Percentiles rank a stretch among this genome's conserved stretches.
These are phyloP conservation scores for Eumerus sabulonum DNA, from an alignment of 2,888 invertebrate genomes.

Conservation along the genomic window DNA sequence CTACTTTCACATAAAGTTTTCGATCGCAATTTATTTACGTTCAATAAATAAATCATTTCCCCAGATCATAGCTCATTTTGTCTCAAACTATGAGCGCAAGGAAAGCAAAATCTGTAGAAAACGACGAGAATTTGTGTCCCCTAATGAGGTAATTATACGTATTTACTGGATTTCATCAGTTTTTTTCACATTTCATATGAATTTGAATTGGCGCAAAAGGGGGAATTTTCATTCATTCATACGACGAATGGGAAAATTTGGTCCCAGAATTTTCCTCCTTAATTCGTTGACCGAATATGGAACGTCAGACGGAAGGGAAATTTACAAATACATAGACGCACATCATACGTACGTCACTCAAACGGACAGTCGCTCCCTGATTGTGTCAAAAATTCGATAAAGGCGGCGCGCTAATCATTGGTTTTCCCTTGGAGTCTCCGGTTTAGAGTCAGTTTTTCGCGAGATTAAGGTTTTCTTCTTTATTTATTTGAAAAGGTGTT, in stretches of 20 bases:
- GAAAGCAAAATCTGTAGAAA: conserved; percentile 73
- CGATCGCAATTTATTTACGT: conserved; percentile 27
- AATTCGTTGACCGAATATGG: neutral
- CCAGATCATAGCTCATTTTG: conserved; percentile 25
- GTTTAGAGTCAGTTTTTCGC: conserved; percentile 40
- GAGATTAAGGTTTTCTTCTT: conserved; percentile 26
- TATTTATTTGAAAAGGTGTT: conserved; percentile 1
- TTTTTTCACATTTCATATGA: neutral
- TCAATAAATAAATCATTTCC: conserved; percentile 7
- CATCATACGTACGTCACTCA: conserved; percentile 41
- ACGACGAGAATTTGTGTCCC: conserved; percentile 77
- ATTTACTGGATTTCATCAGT: neutral
- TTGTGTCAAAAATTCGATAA: conserved; percentile 65
- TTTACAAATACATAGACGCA: neutral
- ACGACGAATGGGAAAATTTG: conserved; percentile 23
- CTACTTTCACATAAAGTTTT: conserved; percentile 12
- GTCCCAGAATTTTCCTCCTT: conserved; percentile 21
- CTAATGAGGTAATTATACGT: conserved; percentile 73
- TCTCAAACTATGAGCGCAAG: conserved; percentile 74
- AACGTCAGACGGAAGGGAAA: conserved; percentile 42
- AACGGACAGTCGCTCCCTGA: conserved; percentile 11
- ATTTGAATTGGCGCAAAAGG: conserved; percentile 40
- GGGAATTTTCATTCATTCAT: neutral
- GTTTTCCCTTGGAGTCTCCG: too few species aligned
- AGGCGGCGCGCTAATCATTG: conserved; percentile 48